Percentiles rank a stretch among this genome's conserved stretches.
Conservation (phyloP, 2,888 invertebrate genomes). For the Microplitis manilae region DNA sequence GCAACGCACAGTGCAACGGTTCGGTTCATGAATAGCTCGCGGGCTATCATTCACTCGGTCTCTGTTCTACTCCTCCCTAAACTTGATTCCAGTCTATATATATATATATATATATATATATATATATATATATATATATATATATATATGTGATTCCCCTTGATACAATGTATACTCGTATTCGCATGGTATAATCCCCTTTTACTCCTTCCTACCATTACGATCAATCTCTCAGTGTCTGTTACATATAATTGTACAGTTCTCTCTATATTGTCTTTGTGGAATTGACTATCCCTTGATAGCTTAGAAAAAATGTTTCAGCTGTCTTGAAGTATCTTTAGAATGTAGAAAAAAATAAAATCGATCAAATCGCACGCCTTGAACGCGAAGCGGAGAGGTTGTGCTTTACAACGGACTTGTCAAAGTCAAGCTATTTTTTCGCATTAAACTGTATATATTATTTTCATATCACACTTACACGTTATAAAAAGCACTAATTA, state of each 20-base stretch:
- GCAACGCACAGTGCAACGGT: constrained; percentile 33
- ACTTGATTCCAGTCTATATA: not conserved
- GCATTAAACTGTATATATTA: no score
- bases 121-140: not conserved
- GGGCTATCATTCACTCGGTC: constrained; percentile 54
- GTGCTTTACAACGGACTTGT: no score
- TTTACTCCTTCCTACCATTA: not conserved
- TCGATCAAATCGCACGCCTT: not conserved
- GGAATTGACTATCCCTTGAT: not conserved
- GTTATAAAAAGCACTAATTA: no score
- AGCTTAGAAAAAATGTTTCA: not conserved
- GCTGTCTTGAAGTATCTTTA: not conserved
- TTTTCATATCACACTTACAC: no score
- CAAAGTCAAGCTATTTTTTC: no score
- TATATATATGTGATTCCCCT: not conserved
- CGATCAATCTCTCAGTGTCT: constrained; percentile 11
- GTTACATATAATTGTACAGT: constrained; percentile 4
- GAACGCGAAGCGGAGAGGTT: no score
- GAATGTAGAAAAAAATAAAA: not conserved
- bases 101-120: not conserved
- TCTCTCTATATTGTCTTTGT: not conserved
- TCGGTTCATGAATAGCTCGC: constrained; percentile 53
- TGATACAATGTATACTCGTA: constrained; percentile 7
- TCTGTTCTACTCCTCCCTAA: constrained; percentile 15
- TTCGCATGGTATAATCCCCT: not conserved